These are phyloP conservation scores for Peromyscus maniculatus DNA, from an alignment of 2,113 vertebrate genomes.

Conservation along the genomic window DNA sequence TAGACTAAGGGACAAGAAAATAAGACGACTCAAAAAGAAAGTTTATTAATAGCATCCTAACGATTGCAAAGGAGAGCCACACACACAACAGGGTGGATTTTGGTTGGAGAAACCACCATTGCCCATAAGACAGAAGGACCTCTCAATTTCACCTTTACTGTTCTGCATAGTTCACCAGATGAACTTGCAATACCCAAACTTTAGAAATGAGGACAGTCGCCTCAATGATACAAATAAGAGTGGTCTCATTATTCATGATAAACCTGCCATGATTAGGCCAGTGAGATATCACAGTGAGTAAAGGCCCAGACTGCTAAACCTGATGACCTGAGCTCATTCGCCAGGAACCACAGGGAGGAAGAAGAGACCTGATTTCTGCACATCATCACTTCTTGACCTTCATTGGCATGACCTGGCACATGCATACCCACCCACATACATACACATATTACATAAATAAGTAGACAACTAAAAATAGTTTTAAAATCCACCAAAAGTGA, in stretches of 20 bases:
- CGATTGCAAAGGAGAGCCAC: not conserved
- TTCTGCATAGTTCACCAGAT: not conserved
- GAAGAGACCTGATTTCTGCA: not conserved
- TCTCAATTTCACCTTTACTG: not conserved
- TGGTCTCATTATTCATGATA: too few species aligned
- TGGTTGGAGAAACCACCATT: not conserved
- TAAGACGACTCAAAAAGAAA: not conserved
- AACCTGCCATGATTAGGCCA: not conserved
- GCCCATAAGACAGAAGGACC: too few species aligned
- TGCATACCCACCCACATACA: not conserved
- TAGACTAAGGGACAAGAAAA: not conserved
- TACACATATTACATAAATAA: not conserved
- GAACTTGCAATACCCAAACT: not conserved
- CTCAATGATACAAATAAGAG: not conserved
- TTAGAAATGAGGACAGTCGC: not conserved
- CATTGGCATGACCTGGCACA: not conserved
- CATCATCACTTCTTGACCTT: not conserved
- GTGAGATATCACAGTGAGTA: not conserved
- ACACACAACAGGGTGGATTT: not conserved
- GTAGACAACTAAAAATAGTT: not conserved
- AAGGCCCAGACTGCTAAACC: not conserved
- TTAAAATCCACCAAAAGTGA: not conserved
- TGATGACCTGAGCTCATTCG: not conserved
- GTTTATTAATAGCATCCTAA: not conserved
- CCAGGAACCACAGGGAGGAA: not conserved